Evolutionary conservation across 2,113 vertebrate species (phyloP).

Genomic region (Amazona vittata): DNA sequence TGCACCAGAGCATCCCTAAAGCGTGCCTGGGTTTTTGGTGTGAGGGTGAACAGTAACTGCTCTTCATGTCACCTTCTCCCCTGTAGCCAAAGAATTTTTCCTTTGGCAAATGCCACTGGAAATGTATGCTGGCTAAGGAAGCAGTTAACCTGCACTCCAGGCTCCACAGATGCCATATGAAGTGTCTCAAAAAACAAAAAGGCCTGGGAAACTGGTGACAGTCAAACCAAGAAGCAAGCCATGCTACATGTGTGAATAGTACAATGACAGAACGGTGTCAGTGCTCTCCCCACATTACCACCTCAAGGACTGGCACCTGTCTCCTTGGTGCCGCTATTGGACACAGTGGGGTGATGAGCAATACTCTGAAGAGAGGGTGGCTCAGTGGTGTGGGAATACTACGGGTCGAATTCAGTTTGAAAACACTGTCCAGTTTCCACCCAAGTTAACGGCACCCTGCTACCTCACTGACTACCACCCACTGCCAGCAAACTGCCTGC

Average conservation of each 20-base stretch:
- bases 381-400: neutral
- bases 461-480: neutral
- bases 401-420: accelerated
- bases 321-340: accelerated
- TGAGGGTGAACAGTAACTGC: neutral
- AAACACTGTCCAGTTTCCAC: neutral
- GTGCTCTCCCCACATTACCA: neutral
- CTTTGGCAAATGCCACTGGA: neutral
- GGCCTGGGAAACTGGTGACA: neutral
- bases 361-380: neutral
- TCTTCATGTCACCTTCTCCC: neutral
- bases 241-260: accelerated
- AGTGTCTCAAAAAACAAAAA: neutral
- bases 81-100: neutral
- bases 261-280: neutral
- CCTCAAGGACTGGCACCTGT: neutral
- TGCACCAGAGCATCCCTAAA: neutral
- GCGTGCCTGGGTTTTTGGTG: accelerated
- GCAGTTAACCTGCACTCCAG: neutral
- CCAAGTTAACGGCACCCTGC: accelerated
- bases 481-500: neutral
- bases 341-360: neutral
- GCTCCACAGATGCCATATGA: neutral
- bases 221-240: neutral
- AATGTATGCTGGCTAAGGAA: neutral